Percentiles rank a stretch among this genome's conserved stretches.
Conservation (phyloP, 2,797 vertebrate species). For the Valencia hispanica region DNA sequence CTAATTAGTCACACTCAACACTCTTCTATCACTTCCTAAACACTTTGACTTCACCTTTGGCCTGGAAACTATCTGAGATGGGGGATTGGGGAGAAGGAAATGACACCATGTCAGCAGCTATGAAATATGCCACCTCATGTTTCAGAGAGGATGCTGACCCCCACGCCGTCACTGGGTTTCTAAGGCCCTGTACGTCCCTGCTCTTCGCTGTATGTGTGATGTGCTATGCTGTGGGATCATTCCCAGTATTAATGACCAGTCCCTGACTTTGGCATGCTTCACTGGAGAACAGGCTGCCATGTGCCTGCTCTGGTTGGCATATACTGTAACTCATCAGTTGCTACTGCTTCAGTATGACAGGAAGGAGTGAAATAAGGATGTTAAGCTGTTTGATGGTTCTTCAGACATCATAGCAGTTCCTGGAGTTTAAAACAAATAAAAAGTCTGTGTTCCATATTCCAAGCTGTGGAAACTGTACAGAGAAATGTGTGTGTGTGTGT, state of each 20-base stretch:
- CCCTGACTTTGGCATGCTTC: constrained; percentile 23
- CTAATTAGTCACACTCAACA: background rate
- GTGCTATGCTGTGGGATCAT: constrained; percentile 35
- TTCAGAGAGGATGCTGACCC: constrained; percentile 62
- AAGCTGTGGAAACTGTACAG: background rate
- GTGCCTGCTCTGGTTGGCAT: background rate
- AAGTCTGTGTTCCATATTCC: background rate
- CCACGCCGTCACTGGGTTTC: constrained; percentile 13
- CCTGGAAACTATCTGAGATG: constrained; percentile 72
- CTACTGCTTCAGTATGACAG: constrained; percentile 19
- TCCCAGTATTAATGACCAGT: constrained; percentile 30
- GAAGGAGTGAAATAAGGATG: background rate
- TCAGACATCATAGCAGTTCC: background rate
- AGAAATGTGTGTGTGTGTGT: background rate
- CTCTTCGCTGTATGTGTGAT: constrained; percentile 8
- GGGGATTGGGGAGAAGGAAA: constrained; percentile 70
- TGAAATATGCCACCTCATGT: constrained; percentile 67
- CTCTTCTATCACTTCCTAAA: constrained; percentile 2
- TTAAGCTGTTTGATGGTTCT: background rate
- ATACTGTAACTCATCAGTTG: background rate
- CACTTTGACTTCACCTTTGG: constrained; percentile 45
- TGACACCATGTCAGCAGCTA: constrained; percentile 73
- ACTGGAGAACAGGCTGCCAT: background rate
- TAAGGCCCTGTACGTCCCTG: constrained; percentile 2
- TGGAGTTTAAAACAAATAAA: background rate